Conservation (phyloP, 2,797 vertebrate genomes). For the Myotis myotis region DNA sequence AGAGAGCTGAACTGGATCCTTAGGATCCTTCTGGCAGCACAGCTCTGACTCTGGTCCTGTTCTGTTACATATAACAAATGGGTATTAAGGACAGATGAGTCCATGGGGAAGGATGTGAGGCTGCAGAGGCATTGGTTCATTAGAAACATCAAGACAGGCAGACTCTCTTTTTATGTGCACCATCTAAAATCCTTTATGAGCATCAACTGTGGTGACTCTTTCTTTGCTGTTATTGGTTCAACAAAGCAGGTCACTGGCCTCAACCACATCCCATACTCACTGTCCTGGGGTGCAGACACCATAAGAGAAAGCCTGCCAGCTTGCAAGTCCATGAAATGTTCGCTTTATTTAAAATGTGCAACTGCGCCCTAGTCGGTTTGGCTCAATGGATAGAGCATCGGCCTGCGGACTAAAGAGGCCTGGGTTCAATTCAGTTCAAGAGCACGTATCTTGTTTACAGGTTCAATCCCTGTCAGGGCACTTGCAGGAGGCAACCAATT, state of each 20-base stretch:
- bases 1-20: neutral
- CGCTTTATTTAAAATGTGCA: neutral
- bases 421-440: too few species aligned
- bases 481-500: too few species aligned
- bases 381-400: too few species aligned
- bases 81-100: neutral
- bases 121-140: neutral
- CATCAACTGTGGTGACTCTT: neutral
- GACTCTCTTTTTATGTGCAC: slow-evolving; percentile 6
- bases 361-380: too few species aligned
- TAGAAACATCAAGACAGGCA: neutral
- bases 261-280: neutral
- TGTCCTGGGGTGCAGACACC: neutral
- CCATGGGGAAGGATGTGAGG: neutral
- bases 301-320: neutral
- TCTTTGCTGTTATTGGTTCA: slow-evolving; percentile 5
- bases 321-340: neutral
- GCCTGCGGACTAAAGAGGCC: too few species aligned
- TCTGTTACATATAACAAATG: neutral
- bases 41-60: neutral
- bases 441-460: too few species aligned
- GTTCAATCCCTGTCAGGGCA: too few species aligned
- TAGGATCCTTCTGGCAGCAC: neutral
- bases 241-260: slow-evolving; percentile 19
- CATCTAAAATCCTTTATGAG: slow-evolving; percentile 39